Evolutionary conservation across 92 coral and sea anemone species (phyloP).

Genomic region (Muricea muricata): DNA sequence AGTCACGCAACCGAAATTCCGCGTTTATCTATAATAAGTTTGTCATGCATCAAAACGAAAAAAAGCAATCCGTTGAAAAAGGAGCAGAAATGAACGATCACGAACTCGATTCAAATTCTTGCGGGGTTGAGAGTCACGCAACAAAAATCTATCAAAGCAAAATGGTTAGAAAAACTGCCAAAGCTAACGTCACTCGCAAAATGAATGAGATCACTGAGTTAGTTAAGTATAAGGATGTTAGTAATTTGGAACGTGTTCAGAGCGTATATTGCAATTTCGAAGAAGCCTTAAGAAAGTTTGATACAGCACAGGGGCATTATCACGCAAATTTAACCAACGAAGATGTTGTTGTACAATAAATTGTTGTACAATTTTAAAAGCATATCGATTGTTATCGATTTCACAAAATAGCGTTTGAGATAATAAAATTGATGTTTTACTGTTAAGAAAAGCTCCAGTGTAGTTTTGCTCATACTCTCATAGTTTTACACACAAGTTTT

Average conservation of each 20-base stretch:
- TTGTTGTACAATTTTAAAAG: too few relatives aligned
- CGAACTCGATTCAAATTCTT: conserved; percentile 13
- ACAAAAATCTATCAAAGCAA: conserved; percentile 17
- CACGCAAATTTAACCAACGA: conserved; percentile 2
- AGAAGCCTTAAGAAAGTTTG: background rate
- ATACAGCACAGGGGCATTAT: background rate
- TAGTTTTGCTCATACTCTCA: too few relatives aligned
- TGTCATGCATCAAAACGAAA: background rate
- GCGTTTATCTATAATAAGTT: too few relatives aligned
- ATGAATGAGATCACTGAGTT: conserved; percentile 23
- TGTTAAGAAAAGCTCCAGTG: too few relatives aligned
- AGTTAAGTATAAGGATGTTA: background rate
- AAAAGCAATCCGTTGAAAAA: background rate
- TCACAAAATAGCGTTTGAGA: too few relatives aligned
- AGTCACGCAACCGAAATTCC: too few relatives aligned
- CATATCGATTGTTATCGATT: too few relatives aligned
- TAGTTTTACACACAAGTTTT: too few relatives aligned
- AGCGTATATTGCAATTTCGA: background rate
- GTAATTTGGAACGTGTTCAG: conserved; percentile 13
- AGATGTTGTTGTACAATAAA: too few relatives aligned
- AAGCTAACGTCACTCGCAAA: conserved; percentile 15
- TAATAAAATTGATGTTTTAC: too few relatives aligned
- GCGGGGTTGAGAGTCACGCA: background rate
- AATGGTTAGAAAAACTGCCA: conserved; percentile 6
- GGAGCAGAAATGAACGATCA: conserved; percentile 8